Conservation (phyloP, 1,140 invertebrate genomes). For the Cyrtorhinus lividipennis region DNA sequence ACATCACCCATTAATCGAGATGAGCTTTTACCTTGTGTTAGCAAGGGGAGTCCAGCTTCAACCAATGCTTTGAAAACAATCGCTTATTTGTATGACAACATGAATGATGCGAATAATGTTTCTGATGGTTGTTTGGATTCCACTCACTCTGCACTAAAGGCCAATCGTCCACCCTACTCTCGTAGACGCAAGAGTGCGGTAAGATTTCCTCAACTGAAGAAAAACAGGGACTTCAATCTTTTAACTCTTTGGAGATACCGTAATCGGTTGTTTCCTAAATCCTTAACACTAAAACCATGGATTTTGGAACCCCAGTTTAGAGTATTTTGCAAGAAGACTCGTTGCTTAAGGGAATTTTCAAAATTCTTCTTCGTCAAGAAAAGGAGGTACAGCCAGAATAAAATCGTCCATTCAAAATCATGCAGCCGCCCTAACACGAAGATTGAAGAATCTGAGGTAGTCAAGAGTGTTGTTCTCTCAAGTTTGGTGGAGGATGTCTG, state of each 20-base stretch:
- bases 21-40: too few species aligned
- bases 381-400: not conserved
- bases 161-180: too few species aligned
- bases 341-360: not conserved
- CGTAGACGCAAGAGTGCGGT: too few species aligned
- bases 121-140: not conserved
- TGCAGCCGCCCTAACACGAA: too few species aligned
- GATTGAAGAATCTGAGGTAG: not conserved
- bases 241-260: not conserved
- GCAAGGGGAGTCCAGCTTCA: too few species aligned
- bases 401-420: not conserved
- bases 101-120: not conserved
- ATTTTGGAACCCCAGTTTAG: not conserved
- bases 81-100: not conserved
- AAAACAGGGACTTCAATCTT: not conserved
- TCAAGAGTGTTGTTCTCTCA: not conserved
- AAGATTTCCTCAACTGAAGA: too few species aligned
- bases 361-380: not conserved
- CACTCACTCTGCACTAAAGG: not conserved
- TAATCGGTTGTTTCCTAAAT: not conserved
- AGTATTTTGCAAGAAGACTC: not conserved
- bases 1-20: too few species aligned
- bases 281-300: not conserved
- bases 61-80: not conserved
- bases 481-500: not conserved